Conservation (phyloP, 1,140 invertebrate genomes). For the Spodoptera litura region DNA sequence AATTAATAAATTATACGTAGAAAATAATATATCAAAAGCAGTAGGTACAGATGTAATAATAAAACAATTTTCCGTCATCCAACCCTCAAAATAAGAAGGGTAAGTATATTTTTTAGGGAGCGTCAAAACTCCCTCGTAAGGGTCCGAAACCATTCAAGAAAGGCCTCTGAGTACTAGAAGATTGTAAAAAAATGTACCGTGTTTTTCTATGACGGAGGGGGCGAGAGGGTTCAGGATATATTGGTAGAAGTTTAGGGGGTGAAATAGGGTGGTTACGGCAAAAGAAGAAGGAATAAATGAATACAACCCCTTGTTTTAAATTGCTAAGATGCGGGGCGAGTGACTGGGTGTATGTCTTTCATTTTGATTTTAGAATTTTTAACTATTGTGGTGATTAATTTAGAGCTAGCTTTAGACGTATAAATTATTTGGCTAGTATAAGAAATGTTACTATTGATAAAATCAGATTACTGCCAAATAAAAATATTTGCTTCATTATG, state of each 20-base stretch:
- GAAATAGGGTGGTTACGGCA: conserved; percentile 52
- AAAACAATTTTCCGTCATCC: conserved; percentile 62
- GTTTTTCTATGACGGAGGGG: not conserved
- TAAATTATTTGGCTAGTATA: not conserved
- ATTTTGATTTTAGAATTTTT: conserved; percentile 58
- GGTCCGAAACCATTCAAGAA: conserved; percentile 56
- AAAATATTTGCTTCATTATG: no score
- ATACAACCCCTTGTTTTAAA: conserved; percentile 71
- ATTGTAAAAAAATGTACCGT: conserved; percentile 40
- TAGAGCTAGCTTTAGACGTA: not conserved
- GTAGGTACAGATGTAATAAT: conserved; percentile 63
- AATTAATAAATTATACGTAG: not conserved
- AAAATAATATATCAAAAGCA: conserved; percentile 48
- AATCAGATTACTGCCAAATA: no score
- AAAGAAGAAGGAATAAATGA: conserved; percentile 77
- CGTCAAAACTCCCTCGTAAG: conserved; percentile 45
- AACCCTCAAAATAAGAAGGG: conserved; percentile 66
- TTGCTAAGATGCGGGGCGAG: conserved; percentile 69
- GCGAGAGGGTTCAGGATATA: conserved; percentile 56
- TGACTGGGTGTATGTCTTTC: conserved; percentile 57
- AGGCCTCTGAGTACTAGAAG: conserved; percentile 51
- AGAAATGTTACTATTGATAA: no score
- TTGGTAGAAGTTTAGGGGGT: conserved; percentile 56
- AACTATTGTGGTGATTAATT: not conserved
- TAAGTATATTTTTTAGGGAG: conserved; percentile 71